These are phyloP conservation scores for Rugalucina vietnamica DNA, from an alignment of 2,888 invertebrate species.

Conservation along the genomic window DNA sequence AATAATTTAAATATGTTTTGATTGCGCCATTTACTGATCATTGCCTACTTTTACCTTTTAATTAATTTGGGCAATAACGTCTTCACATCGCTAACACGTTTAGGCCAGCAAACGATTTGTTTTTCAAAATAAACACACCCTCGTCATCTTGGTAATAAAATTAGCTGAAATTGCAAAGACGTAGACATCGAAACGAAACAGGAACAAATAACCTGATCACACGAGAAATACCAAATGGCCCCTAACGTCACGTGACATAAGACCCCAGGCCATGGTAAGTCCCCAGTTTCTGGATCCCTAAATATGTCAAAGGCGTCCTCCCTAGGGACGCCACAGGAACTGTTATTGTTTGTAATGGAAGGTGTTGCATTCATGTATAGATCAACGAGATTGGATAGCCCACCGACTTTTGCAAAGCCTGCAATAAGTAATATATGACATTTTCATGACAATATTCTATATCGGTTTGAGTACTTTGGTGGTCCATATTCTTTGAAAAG, in stretches of 20 bases:
- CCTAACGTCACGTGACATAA: constrained; percentile 76
- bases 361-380: constrained; percentile 75
- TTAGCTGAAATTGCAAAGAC: too few species aligned
- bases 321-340: constrained; percentile 76
- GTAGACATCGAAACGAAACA: not conserved
- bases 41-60: too few species aligned
- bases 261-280: constrained; percentile 81
- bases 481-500: too few species aligned
- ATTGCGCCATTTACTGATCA: too few species aligned
- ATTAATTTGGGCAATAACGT: too few species aligned
- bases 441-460: too few species aligned
- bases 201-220: constrained; percentile 77
- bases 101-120: too few species aligned
- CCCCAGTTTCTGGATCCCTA: constrained; percentile 75
- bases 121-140: too few species aligned
- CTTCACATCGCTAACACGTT: too few species aligned
- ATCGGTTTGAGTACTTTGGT: too few species aligned
- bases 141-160: too few species aligned
- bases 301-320: constrained; percentile 79
- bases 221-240: constrained; percentile 82
- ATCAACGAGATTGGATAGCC: constrained; percentile 69
- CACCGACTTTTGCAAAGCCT: constrained; percentile 68
- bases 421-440: not conserved
- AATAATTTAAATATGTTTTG: too few species aligned
- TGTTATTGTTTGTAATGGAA: constrained; percentile 58